Evolutionary conservation across 2,113 vertebrate genomes (phyloP).

Genomic region (Holacanthus passer): DNA sequence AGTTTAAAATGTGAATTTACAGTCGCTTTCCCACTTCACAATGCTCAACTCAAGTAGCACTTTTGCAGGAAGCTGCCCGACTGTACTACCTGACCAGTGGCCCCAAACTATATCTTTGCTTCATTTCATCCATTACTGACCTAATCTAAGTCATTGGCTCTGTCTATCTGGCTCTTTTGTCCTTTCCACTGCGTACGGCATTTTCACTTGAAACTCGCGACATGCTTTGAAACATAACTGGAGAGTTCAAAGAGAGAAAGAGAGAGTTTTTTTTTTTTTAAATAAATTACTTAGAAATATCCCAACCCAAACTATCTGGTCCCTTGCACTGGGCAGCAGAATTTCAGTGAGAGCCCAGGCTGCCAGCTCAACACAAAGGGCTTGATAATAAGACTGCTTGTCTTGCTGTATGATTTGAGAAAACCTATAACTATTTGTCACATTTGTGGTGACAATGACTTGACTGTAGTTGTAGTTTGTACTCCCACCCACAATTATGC

Average conservation of each 20-base stretch:
- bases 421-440: background rate
- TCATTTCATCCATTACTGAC: background rate
- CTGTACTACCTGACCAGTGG: background rate
- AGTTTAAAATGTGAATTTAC: background rate
- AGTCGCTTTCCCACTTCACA: background rate
- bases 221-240: background rate
- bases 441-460: background rate
- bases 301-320: background rate
- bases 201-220: background rate
- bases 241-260: background rate
- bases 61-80: background rate
- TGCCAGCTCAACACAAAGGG: background rate
- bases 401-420: background rate
- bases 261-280: background rate
- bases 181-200: background rate
- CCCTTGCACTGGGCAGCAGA: background rate
- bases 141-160: background rate
- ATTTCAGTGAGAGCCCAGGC: background rate
- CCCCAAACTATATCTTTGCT: background rate
- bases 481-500: constrained; percentile 12
- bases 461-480: constrained; percentile 5
- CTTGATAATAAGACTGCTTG: background rate
- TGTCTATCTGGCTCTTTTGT: background rate
- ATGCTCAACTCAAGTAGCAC: background rate
- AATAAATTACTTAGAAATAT: background rate